A percentile compares a stretch with the other conserved stretches of the same genome.
These are phyloP conservation scores for Chrysolina americana DNA, from an alignment of 2,888 invertebrate genomes.

Conservation along the genomic window DNA sequence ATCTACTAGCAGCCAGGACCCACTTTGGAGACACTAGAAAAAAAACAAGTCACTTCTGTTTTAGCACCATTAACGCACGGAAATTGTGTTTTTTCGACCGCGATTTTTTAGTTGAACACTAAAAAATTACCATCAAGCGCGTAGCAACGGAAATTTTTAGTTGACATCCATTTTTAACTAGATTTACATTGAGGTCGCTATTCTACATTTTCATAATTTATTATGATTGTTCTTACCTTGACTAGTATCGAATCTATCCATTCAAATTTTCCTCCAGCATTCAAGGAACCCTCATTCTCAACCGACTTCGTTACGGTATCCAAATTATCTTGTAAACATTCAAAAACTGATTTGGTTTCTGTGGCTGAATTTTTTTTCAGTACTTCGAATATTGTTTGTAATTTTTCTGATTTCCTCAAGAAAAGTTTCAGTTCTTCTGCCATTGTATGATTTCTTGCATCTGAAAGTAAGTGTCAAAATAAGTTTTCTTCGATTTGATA, in stretches of 20 bases:
- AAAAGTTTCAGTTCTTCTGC: slow-evolving; percentile 69
- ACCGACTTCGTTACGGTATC: slow-evolving; percentile 65
- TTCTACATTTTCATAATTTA: not conserved
- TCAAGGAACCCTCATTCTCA: slow-evolving; percentile 75
- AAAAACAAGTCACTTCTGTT: slow-evolving; percentile 32
- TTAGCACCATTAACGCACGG: too few species aligned
- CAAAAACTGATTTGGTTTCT: slow-evolving; percentile 62
- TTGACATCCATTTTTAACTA: too few species aligned
- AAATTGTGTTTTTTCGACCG: too few species aligned
- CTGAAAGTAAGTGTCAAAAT: slow-evolving; percentile 49
- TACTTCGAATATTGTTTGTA: slow-evolving; percentile 54
- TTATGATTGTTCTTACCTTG: slow-evolving; percentile 71
- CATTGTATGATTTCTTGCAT: slow-evolving; percentile 63
- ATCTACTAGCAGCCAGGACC: slow-evolving; percentile 89
- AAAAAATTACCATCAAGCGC: too few species aligned
- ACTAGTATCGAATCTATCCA: slow-evolving; percentile 93
- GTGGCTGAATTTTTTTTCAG: slow-evolving; percentile 30
- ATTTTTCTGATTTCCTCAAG: slow-evolving; percentile 65
- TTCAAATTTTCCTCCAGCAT: slow-evolving; percentile 92
- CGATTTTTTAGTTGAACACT: too few species aligned
- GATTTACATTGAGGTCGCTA: too few species aligned
- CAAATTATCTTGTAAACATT: slow-evolving; percentile 62
- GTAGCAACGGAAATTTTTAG: too few species aligned
- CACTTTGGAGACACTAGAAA: slow-evolving; percentile 80
- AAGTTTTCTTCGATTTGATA: not conserved